Base-by-base conservation (phyloP, 2,113 vertebrate genomes). In the Melozone crissalis region DNA sequence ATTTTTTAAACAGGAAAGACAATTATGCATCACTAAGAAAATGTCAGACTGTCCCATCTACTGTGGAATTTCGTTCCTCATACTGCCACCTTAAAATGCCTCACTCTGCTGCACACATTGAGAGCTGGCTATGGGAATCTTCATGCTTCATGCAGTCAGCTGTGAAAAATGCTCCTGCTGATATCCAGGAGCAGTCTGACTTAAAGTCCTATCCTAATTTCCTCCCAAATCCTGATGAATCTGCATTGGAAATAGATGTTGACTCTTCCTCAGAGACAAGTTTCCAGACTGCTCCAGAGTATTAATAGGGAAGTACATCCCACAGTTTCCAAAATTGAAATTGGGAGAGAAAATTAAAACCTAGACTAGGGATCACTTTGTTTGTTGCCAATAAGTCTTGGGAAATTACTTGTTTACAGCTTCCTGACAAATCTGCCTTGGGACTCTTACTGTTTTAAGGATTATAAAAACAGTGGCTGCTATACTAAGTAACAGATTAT, bases 71-170 rank as follows among this genome's bases (percentile, higher is more conserved):
- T 16, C 78, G 27, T 30, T 84, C 73, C 37, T 78, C 97, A 6
- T 94, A 87, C 18, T 82, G 46, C 37, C 81, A 84, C 96, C 68
- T 84, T 57, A 87, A 96, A 92, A 33, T 88, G 94, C 28, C 97
- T 61, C 95, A 94, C 21, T 98, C 98, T 81, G 91, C 97, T 51
- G 77, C 95, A 0, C 97, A 98, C 69, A 97, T 99, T 22, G 97
- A 98, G 43, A 86, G 96, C 35, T 98, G 96, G 97, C 97, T 98
- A 83, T 98, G 98, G 98, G 97, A 98, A 69, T 97, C 97, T 57
- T 97, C 96, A 6, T 82, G 61, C 62, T 88, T 94, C n/a, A 26
- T 91, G 76, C 66, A 74, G 33, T 94, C 87, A 21, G 41, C 72
- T 24, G 5, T 92, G 81, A 66, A 80, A 63, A 84, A 61, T 43